A percentile compares a stretch with the other conserved stretches of the same genome.
Conservation (phyloP, 2,888 invertebrate genomes). For the Acrobasis repandana region DNA sequence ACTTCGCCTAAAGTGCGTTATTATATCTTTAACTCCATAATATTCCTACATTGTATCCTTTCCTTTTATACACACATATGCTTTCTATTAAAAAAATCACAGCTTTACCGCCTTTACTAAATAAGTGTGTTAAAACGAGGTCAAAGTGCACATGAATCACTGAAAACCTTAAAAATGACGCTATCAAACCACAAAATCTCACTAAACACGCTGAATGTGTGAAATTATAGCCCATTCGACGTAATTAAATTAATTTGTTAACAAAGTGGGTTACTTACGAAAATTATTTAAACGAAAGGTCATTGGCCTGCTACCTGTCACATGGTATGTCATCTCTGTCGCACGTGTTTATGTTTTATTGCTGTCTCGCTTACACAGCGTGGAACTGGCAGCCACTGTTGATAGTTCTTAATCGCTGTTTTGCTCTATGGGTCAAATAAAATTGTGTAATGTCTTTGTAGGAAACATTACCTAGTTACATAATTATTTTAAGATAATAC, state of each 20-base stretch:
- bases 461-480: neutral
- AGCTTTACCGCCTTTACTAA: no score
- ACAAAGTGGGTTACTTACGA: neutral
- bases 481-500: neutral
- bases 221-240: constrained; percentile 8
- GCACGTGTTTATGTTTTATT: constrained; percentile 5
- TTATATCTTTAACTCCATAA: no score
- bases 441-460: constrained; percentile 1
- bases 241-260: constrained; percentile 7
- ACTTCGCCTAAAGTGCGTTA: no score
- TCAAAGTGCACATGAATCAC: neutral
- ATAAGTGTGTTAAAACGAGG: neutral
- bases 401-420: constrained; percentile 5
- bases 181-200: neutral
- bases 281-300: constrained; percentile 25
- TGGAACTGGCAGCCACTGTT: neutral
- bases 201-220: neutral
- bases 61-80: no score
- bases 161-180: neutral
- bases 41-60: no score
- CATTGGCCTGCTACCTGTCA: constrained; percentile 32
- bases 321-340: constrained; percentile 25
- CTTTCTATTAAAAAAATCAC: no score
- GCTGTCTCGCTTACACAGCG: neutral
- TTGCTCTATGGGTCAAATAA: neutral